These are phyloP conservation scores for Gonocerus acuteangulatus DNA, from an alignment of 2,888 invertebrate genomes.

Conservation along the genomic window DNA sequence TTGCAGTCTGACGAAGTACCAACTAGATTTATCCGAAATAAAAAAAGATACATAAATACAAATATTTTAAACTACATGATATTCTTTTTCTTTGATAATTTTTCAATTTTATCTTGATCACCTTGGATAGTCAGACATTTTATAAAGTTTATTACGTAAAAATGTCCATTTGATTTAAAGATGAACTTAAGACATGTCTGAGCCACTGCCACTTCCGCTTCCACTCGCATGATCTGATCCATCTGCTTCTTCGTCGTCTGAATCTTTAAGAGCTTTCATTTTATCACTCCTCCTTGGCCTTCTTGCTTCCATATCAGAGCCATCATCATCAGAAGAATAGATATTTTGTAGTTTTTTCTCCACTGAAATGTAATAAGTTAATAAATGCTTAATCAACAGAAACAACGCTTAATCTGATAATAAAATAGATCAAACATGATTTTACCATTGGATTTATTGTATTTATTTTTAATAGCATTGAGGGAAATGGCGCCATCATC, in stretches of 20 bases:
- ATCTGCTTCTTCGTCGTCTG: conserved; percentile 52
- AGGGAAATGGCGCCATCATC: conserved; percentile 89
- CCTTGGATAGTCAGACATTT: too few species aligned
- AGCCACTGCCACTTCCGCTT: neutral
- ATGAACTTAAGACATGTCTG: neutral
- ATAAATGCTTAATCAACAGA: neutral
- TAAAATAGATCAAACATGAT: neutral
- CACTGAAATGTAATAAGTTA: neutral
- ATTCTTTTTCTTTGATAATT: too few species aligned
- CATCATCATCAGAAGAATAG: conserved; percentile 83
- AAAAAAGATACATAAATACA: too few species aligned
- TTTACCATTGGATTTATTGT: conserved; percentile 42
- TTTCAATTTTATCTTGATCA: too few species aligned
- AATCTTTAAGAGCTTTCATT: conserved; percentile 70
- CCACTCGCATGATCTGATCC: conserved; percentile 32
- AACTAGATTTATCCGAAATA: too few species aligned
- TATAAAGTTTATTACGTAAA: too few species aligned
- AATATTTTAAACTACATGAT: too few species aligned
- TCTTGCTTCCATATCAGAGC: conserved; percentile 64
- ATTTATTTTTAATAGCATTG: conserved; percentile 89
- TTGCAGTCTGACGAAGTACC: too few species aligned
- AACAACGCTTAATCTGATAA: neutral
- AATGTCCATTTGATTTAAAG: too few species aligned
- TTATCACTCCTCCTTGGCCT: conserved; percentile 54
- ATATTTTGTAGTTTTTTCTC: conserved; percentile 49